Evolutionary conservation across 2,797 vertebrate genomes (phyloP).

Genomic region (Propithecus perrieri): DNA sequence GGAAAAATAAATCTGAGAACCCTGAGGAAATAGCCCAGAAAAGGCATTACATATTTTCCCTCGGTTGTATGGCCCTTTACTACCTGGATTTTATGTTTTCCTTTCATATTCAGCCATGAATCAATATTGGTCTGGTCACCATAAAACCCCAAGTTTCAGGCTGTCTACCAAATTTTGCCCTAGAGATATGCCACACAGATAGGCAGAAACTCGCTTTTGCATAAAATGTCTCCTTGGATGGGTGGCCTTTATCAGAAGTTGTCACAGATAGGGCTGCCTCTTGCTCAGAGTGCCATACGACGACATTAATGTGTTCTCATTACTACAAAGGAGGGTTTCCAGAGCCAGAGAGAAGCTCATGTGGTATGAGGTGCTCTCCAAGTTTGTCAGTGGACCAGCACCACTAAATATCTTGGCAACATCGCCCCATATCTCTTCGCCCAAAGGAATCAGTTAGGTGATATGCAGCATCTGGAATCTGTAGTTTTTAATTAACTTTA

Average conservation of each 20-base stretch:
- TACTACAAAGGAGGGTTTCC: conserved; percentile 76
- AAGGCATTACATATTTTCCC: not conserved
- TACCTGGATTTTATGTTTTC: not conserved
- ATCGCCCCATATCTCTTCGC: conserved; percentile 77
- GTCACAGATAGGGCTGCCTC: conserved; percentile 65
- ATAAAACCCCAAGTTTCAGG: not conserved
- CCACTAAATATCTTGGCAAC: conserved; percentile 82
- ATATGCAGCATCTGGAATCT: conserved; percentile 87
- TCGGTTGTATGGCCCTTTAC: not conserved
- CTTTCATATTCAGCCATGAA: not conserved
- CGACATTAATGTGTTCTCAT: conserved; percentile 56
- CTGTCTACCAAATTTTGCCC: not conserved
- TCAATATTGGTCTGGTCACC: not conserved
- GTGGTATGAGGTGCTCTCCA: conserved; percentile 40
- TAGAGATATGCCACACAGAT: not conserved
- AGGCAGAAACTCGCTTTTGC: conserved; percentile 15
- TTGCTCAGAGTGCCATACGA: conserved; percentile 53
- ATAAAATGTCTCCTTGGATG: conserved; percentile 59
- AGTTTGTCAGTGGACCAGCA: conserved; percentile 77
- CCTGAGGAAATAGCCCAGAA: not conserved
- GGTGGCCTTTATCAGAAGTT: conserved; percentile 51
- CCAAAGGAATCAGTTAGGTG: conserved; percentile 84
- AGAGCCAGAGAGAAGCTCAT: conserved; percentile 77
- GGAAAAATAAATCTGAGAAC: not conserved
- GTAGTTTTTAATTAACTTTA: conserved; percentile 87